Evolutionary conservation across 2,113 vertebrate genomes (phyloP).

Genomic region (Anhinga anhinga): DNA sequence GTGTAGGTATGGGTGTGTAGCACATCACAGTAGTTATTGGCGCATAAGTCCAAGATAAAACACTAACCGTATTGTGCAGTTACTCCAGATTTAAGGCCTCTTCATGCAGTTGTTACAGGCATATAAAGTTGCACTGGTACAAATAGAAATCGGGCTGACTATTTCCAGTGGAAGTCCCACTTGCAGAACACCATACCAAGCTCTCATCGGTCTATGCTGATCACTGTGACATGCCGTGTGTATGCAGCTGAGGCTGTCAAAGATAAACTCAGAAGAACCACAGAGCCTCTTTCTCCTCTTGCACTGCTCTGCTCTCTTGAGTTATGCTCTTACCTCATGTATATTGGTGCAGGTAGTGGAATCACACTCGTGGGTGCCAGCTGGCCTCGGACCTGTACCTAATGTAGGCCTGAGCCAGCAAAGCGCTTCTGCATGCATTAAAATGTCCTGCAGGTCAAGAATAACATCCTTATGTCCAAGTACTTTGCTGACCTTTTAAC

Average conservation of each 20-base stretch:
- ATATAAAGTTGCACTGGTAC: not conserved
- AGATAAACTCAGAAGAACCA: slow-evolving; percentile 57
- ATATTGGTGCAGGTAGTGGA: slow-evolving; percentile 37
- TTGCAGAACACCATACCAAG: slow-evolving; percentile 1
- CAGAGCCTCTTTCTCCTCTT: slow-evolving; percentile 56
- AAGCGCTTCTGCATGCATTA: not conserved
- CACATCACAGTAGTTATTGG: not conserved
- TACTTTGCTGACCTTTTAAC: slow-evolving; percentile 7
- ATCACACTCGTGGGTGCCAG: not conserved
- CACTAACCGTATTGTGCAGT: not conserved
- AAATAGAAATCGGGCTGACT: not conserved
- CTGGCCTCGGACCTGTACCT: not conserved
- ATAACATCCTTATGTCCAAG: not conserved
- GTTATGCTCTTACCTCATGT: slow-evolving; percentile 53
- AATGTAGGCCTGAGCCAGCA: not conserved
- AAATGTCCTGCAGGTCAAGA: slow-evolving; percentile 13
- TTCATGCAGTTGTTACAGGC: not conserved
- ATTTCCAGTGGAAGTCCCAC: not conserved
- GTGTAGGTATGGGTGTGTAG: not conserved
- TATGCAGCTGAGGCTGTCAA: slow-evolving; percentile 28
- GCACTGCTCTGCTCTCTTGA: slow-evolving; percentile 52
- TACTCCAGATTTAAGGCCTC: not conserved
- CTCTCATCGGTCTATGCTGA: not conserved
- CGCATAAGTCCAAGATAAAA: not conserved
- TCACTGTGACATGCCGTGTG: slow-evolving; percentile 23